Conservation (phyloP, 2,888 invertebrate species). For the Hyposoter dolosus region DNA sequence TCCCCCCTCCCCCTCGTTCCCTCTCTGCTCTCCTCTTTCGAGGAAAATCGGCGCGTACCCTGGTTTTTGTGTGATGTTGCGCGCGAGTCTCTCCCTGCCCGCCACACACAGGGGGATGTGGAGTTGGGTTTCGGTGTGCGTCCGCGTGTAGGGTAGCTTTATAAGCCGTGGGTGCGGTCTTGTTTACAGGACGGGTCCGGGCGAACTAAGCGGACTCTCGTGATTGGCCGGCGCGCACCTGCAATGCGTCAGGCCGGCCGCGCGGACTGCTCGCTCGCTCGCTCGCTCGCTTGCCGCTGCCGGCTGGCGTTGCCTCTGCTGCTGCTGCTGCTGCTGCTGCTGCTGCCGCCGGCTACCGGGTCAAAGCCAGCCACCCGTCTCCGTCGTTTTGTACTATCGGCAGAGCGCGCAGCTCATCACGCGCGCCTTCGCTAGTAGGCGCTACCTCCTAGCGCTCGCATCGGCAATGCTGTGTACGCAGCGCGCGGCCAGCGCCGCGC, state of each 20-base stretch:
- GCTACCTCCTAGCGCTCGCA: constrained; percentile 54
- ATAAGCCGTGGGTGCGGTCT: constrained; percentile 88
- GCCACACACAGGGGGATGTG: constrained; percentile 64
- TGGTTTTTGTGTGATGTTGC: constrained; percentile 50
- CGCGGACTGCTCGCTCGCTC: constrained; percentile 75
- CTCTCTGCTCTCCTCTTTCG: constrained; percentile 22
- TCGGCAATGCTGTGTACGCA: constrained; percentile 20
- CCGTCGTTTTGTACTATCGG: constrained; percentile 44
- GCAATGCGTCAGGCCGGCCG: constrained; percentile 92
- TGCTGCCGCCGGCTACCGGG: constrained; percentile 86
- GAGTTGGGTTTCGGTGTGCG: constrained; percentile 85
- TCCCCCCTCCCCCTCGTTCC: constrained; percentile 9
- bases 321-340: constrained; percentile 39
- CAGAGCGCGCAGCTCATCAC: constrained; percentile 45
- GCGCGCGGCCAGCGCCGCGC: constrained; percentile 23
- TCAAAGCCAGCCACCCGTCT: constrained; percentile 79
- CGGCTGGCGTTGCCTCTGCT: constrained; percentile 11
- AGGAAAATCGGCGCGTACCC: constrained; percentile 65
- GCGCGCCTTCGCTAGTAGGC: constrained; percentile 47
- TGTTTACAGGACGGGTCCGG: constrained; percentile 89
- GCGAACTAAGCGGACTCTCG: constrained; percentile 87
- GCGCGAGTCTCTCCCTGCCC: constrained; percentile 54
- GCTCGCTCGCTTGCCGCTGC: constrained; percentile 29
- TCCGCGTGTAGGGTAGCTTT: constrained; percentile 88
- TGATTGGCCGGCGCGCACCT: constrained; percentile 93